Conservation (phyloP, 2,888 invertebrate species). For the Doris montereyensis region DNA sequence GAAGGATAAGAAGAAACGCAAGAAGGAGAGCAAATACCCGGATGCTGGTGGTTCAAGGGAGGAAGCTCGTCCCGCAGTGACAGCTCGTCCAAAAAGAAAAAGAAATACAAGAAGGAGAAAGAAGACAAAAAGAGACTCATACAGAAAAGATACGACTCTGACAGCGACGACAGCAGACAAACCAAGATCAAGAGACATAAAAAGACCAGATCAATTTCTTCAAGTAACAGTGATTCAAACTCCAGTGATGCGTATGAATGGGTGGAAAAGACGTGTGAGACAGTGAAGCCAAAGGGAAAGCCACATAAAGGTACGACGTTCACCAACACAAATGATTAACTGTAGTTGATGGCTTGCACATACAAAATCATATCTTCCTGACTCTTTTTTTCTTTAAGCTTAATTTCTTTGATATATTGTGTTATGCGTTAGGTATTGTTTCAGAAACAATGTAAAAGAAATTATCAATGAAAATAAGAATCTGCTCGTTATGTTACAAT, state of each 20-base stretch:
- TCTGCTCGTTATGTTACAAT: too few species aligned
- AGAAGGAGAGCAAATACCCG: slow-evolving; percentile 43
- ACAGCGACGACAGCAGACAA: slow-evolving; percentile 42
- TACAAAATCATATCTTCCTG: too few species aligned
- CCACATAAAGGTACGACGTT: too few species aligned
- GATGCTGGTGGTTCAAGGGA: slow-evolving; percentile 38
- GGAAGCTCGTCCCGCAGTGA: slow-evolving; percentile 41
- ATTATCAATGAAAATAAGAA: too few species aligned
- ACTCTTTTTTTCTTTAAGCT: too few species aligned
- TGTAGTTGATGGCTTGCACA: too few species aligned
- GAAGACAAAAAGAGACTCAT: slow-evolving; percentile 24
- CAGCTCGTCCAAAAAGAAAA: slow-evolving; percentile 54
- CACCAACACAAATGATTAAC: too few species aligned
- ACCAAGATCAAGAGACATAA: slow-evolving; percentile 30
- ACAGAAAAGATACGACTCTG: background rate
- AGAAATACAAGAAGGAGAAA: slow-evolving; percentile 54
- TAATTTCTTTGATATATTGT: too few species aligned
- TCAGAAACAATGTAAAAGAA: too few species aligned
- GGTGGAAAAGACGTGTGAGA: slow-evolving; percentile 71
- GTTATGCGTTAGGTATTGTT: too few species aligned
- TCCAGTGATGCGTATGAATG: slow-evolving; percentile 58
- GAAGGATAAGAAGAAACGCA: slow-evolving; percentile 57
- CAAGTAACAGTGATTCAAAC: background rate
- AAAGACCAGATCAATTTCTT: background rate
- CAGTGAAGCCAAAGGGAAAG: slow-evolving; percentile 41